These are phyloP conservation scores for Nesogale talazaci DNA, from an alignment of 2,113 vertebrate species.

Conservation along the genomic window DNA sequence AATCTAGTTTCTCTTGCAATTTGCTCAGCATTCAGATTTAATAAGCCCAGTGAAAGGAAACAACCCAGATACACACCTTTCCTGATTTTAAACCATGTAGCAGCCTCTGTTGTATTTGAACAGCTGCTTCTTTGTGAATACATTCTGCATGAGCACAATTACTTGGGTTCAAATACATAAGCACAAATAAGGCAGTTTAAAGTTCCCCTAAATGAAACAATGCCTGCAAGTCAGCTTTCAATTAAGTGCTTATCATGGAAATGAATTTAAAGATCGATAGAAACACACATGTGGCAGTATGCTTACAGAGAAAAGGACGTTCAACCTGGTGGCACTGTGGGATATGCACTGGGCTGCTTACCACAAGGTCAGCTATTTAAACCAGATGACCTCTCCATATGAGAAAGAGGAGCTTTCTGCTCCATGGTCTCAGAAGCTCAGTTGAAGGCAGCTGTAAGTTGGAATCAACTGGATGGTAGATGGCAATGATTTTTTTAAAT, in stretches of 20 bases:
- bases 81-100: background rate
- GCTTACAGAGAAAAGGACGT: background rate
- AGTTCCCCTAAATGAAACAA: background rate
- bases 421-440: too few relatives aligned
- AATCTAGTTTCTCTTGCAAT: background rate
- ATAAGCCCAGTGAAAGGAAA: background rate
- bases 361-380: too few relatives aligned
- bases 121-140: background rate
- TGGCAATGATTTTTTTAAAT: too few relatives aligned
- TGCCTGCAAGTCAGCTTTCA: background rate
- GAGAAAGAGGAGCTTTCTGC: background rate
- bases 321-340: background rate
- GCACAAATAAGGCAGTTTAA: too few relatives aligned
- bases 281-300: background rate
- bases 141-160: background rate
- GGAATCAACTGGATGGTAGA: background rate
- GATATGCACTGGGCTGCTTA: too few relatives aligned
- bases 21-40: background rate
- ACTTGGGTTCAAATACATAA: too few relatives aligned
- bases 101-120: background rate
- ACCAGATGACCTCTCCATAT: background rate
- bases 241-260: constrained; percentile 8
- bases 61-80: background rate
- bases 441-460: background rate
- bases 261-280: constrained; percentile 2